Evolutionary conservation across 2,888 invertebrate genomes (phyloP), one percentile per base, ranked within the genome.

Genomic region (Celastrina argiolus): DNA sequence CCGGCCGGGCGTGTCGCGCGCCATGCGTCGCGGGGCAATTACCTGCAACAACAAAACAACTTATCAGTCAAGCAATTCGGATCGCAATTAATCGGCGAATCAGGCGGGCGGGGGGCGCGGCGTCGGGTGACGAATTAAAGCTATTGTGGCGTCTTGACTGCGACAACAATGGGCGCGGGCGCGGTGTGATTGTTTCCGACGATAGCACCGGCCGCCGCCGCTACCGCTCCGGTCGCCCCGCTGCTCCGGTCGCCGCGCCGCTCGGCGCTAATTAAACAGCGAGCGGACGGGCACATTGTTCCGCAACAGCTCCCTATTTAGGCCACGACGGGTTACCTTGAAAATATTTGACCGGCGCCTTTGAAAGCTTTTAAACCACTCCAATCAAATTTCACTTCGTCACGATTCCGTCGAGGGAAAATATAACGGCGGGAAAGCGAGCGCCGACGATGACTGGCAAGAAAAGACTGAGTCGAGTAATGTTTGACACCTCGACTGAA

Each of bases 201-300:
- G 88, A 90, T 90, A 90, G 87, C 88, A 89, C 86, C 83, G 87
- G 83, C 85, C 87, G 83, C 84, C 87, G 84, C 51, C n/a, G n/a
- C n/a, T n/a, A n/a, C n/a, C n/a, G n/a, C n/a, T n/a, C n/a, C n/a
- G n/a, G 10, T 16, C 18, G 45, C 45, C 18, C 22, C n/a, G 42
- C 42, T 22, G 51, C 41, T n/a, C n/a, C 14, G 41, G 4, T 6
- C 41, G 41, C 51, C 51, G 51, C 36, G 36, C 51, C 22, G 51
- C 14, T 51, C 22, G 51, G 4, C 51, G 51, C 89, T 89, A 90
- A 89, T 90, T 90, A 89, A 90, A 90, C 88, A 88, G 88, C 88
- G 89, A 88, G 87, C 86, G 84, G 87, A 86, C 88, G 88, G 89
- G 89, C 88, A 88, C 86, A 89, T 90, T 89, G 89, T 88, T 88